Percentiles rank a stretch among this genome's conserved stretches.
Conservation (phyloP, 1,140 invertebrate species). For the Plodia interpunctella region DNA sequence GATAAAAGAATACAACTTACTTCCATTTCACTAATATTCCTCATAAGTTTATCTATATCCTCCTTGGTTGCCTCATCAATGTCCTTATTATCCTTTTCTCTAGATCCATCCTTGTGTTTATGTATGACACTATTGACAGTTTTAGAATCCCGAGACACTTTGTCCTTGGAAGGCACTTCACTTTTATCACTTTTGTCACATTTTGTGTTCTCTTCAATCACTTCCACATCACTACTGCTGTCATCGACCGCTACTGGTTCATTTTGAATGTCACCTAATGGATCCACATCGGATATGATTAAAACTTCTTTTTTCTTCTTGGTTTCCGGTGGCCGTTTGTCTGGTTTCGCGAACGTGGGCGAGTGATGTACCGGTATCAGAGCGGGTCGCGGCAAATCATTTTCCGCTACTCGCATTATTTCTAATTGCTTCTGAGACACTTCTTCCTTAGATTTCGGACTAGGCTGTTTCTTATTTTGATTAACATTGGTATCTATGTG, state of each 20-base stretch:
- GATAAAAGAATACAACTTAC: conserved; percentile 25
- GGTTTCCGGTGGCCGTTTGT: conserved; percentile 55
- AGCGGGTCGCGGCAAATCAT: conserved; percentile 53
- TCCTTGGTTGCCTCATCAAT: conserved; percentile 43
- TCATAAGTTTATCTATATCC: conserved; percentile 50
- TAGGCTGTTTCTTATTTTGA: conserved; percentile 27
- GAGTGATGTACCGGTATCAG: conserved; percentile 58
- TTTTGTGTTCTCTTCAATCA: conserved; percentile 55
- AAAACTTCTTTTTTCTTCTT: conserved; percentile 65
- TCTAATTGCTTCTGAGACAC: conserved; percentile 57
- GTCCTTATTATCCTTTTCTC: conserved; percentile 14
- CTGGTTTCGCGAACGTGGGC: conserved; percentile 63
- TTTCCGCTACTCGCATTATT: conserved; percentile 51
- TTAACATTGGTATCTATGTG: conserved; percentile 53
- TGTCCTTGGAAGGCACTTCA: conserved; percentile 68
- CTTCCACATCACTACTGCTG: conserved; percentile 65
- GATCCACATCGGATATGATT: conserved; percentile 60
- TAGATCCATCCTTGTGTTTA: conserved; percentile 22
- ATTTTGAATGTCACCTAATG: conserved; percentile 37
- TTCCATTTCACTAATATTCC: conserved; percentile 45
- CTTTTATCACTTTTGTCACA: conserved; percentile 43
- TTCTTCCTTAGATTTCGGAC: conserved; percentile 36
- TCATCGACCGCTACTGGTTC: conserved; percentile 57
- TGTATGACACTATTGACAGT: conserved; percentile 35
- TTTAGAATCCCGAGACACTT: conserved; percentile 34